Evolutionary conservation across 1,140 invertebrate species (phyloP), one percentile per base, ranked within the genome.

Genomic region (Pseudomyrmex pallidus): DNA sequence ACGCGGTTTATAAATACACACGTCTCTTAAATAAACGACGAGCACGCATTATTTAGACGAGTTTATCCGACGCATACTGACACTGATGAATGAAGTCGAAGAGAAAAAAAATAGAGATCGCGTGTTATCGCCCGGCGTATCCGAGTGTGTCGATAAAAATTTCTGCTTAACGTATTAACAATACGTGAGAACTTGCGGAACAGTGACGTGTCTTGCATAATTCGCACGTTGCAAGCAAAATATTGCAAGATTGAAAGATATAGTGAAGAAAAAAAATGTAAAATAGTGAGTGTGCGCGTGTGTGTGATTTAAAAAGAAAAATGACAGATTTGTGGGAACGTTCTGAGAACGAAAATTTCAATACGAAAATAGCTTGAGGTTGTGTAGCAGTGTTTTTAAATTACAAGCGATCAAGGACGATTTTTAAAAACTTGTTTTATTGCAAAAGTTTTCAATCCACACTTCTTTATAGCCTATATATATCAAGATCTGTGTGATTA

Each of bases 81-180:
- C 84, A 89, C 86, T 89, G 74, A 90, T 92, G 67, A 88, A 84
- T 59, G 68, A 84, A 83, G 83, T 86, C 90, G 87, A 82, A 89
- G 57, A 63, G 89, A 90, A 90, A 90, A 90, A 78, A 70, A 82
- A 82, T 63, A 61, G 52, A 78, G 82, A 84, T 61, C 67, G 52
- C 54, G 17, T 52, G 61, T 61, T 74, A 64, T 48, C 64, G 67
- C 52, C 15, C 22, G 50, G 20, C 44, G 17, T 4, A 25, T 54
- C 17, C 67, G 67, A 22, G 50, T 8, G 50, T 8, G 67, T 52
- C 13, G 9, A n/a, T 22, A 56, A 35, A 17, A 68, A 25, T 62
- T 62, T 62, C 22, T 25, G 22, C 12, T 25, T 25, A 25, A 25
- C 3, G 25, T 25, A 12, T 17, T 12, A 61, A 61, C 10, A 61